Percentiles rank a stretch among this genome's conserved stretches.
These are phyloP conservation scores for Numenius arquata DNA, from an alignment of 2,113 vertebrate species.

Conservation along the genomic window DNA sequence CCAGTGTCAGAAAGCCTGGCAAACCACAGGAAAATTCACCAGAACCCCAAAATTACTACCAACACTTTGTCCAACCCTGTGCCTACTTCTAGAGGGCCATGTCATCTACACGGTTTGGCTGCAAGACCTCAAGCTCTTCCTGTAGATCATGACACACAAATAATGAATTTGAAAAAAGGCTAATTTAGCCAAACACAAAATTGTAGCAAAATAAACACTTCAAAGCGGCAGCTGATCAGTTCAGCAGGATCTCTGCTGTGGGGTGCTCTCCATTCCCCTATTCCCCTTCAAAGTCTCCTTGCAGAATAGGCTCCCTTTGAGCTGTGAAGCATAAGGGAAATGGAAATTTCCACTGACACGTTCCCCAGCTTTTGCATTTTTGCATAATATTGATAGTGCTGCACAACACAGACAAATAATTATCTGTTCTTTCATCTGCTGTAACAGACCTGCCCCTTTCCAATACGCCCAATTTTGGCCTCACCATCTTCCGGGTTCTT, in stretches of 20 bases:
- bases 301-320: not conserved
- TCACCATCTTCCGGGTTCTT: not conserved
- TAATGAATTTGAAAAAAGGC: not conserved
- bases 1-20: not conserved
- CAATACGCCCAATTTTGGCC: not conserved
- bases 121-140: not conserved
- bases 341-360: slow-evolving; percentile 45
- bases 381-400: not conserved
- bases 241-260: not conserved
- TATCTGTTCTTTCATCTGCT: not conserved
- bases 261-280: not conserved
- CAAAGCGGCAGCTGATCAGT: not conserved
- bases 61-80: not conserved
- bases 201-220: not conserved
- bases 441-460: not conserved
- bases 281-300: not conserved
- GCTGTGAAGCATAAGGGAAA: not conserved
- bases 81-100: not conserved
- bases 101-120: not conserved
- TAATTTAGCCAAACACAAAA: not conserved
- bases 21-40: not conserved
- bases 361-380: slow-evolving; percentile 6
- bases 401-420: not conserved
- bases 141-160: not conserved
- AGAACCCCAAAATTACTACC: not conserved